Evolutionary conservation across 2,797 vertebrate genomes (phyloP).

Genomic region (Arctocebus calabarensis): DNA sequence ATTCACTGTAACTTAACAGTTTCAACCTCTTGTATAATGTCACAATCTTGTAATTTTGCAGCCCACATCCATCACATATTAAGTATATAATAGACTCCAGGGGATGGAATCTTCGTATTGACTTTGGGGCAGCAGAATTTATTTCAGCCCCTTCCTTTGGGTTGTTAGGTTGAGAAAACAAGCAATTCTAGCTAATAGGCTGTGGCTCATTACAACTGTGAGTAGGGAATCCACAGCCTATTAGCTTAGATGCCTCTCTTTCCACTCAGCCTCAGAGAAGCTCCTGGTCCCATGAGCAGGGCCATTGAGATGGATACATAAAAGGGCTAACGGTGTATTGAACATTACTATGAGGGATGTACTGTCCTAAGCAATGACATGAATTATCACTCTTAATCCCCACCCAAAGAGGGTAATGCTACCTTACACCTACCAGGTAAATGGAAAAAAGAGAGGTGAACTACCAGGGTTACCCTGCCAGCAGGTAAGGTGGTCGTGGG

Average conservation of each 20-base stretch:
- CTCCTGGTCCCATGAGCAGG: neutral
- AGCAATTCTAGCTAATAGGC: too few species aligned
- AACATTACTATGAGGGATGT: neutral
- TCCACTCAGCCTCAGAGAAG: neutral
- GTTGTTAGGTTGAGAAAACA: neutral
- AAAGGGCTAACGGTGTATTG: neutral
- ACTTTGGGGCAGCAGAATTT: neutral
- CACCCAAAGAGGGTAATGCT: neutral
- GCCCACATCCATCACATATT: neutral
- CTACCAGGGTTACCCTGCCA: accelerated
- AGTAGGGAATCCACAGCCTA: neutral
- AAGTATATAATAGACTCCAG: neutral
- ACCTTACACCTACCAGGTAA: neutral
- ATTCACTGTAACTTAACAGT: neutral
- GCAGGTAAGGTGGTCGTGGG: neutral
- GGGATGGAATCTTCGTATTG: neutral
- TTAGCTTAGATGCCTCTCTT: neutral
- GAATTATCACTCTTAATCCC: neutral
- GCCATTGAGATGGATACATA: neutral
- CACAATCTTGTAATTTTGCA: neutral
- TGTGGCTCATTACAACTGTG: too few species aligned
- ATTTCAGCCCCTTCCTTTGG: neutral
- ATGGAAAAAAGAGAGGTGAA: neutral
- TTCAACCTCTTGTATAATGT: neutral
- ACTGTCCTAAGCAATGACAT: neutral